Conservation (phyloP, 2,797 vertebrate species). For the Sorex maritimensis region DNA sequence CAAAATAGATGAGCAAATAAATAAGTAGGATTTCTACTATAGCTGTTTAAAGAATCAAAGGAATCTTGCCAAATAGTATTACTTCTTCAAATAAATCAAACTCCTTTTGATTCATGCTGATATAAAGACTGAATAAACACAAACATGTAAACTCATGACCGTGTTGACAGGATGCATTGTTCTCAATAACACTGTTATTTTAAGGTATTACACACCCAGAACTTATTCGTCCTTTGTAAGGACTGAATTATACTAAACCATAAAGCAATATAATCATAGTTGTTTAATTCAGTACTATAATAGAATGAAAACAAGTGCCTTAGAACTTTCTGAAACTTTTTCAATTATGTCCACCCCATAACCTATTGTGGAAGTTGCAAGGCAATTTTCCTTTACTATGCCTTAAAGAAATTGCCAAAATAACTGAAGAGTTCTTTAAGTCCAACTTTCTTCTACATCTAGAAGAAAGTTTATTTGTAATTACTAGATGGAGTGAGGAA, state of each 20-base stretch:
- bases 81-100: slow-evolving; percentile 46
- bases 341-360: too few species aligned
- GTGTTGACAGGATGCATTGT: neutral
- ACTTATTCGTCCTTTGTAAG: neutral
- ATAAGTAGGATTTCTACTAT: too few species aligned
- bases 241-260: slow-evolving; percentile 51
- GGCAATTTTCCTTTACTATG: too few species aligned
- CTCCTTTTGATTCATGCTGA: slow-evolving; percentile 17
- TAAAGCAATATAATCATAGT: neutral
- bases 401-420: too few species aligned
- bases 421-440: too few species aligned
- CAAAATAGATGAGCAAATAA: neutral
- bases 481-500: too few species aligned
- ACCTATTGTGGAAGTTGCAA: too few species aligned
- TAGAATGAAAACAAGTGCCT: too few species aligned
- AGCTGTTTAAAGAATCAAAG: neutral
- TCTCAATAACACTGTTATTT: slow-evolving; percentile 7
- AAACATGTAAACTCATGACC: neutral
- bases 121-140: neutral
- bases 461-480: too few species aligned
- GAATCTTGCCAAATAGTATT: neutral
- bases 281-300: neutral
- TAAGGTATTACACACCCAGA: neutral
- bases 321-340: too few species aligned
- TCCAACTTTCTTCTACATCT: too few species aligned